A percentile compares a stretch with the other conserved stretches of the same genome.
Evolutionary conservation across 1,140 invertebrate species (phyloP).

Genomic region (Spodoptera litura): DNA sequence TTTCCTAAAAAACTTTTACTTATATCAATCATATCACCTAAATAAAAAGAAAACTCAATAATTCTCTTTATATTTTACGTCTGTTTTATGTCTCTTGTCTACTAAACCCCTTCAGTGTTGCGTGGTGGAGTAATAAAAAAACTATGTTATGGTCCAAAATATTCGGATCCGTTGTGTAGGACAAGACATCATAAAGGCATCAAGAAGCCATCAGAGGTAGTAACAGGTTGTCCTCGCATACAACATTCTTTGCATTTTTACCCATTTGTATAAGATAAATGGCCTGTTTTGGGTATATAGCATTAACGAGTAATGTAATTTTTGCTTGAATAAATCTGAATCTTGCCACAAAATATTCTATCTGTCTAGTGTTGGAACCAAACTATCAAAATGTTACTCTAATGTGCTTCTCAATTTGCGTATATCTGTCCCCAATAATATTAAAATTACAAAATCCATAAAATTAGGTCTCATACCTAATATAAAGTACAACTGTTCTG

Average conservation of each 20-base stretch:
- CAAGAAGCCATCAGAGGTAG: slow-evolving; percentile 74
- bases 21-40: not conserved
- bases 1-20: not conserved
- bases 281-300: slow-evolving; percentile 31
- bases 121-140: slow-evolving; percentile 30
- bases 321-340: slow-evolving; percentile 13
- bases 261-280: slow-evolving; percentile 52
- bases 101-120: not conserved
- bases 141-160: slow-evolving; percentile 53
- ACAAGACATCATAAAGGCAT: slow-evolving; percentile 75
- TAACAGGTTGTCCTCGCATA: slow-evolving; percentile 68
- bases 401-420: too few relatives aligned
- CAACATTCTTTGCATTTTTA: slow-evolving; percentile 59
- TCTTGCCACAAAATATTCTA: too few relatives aligned
- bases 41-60: slow-evolving; percentile 18
- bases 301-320: slow-evolving; percentile 24
- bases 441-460: too few relatives aligned
- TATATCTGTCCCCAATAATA: too few relatives aligned
- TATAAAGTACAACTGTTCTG: too few relatives aligned
- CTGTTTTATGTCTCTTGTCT: slow-evolving; percentile 9
- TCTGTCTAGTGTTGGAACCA: too few relatives aligned
- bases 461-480: too few relatives aligned
- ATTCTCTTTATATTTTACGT: slow-evolving; percentile 2
- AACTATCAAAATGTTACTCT: too few relatives aligned
- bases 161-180: slow-evolving; percentile 59